Evolutionary conservation across 2,888 invertebrate genomes (phyloP).

Genomic region (Drosophila longiperda): DNA sequence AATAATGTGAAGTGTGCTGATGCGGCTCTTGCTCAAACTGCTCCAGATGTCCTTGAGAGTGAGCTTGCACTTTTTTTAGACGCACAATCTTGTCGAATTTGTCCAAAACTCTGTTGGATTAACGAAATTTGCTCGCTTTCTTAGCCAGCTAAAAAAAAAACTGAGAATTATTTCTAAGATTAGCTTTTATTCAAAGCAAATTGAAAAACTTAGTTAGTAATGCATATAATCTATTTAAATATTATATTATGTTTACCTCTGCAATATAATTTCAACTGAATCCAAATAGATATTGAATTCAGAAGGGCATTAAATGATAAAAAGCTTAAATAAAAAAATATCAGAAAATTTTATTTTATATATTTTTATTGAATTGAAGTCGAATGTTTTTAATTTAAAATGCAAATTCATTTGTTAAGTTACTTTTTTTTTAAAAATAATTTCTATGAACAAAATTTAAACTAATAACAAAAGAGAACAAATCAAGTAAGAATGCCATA

Average conservation of each 20-base stretch:
- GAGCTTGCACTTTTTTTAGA: conserved; percentile 77
- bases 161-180: not conserved
- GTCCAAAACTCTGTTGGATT: conserved; percentile 15
- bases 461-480: not conserved
- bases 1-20: conserved; percentile 34
- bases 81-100: conserved; percentile 74
- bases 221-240: not conserved
- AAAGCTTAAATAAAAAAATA: not conserved
- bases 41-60: conserved; percentile 79
- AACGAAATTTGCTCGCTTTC: conserved; percentile 7
- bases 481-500: not conserved
- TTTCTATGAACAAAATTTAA: not conserved
- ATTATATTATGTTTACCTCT: too few relatives aligned
- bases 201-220: not conserved
- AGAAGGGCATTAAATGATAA: not conserved
- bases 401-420: not conserved
- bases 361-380: not conserved
- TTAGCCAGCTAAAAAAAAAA: conserved; percentile 22
- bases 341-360: too few relatives aligned
- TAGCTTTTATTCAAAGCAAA: not conserved
- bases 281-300: not conserved
- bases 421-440: not conserved
- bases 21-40: conserved; percentile 72
- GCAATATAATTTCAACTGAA: not conserved
- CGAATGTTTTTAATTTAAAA: not conserved